A percentile compares a stretch with the other conserved stretches of the same genome.
These are phyloP conservation scores for Pachyuromys duprasi DNA, from an alignment of 2,797 vertebrate genomes.

Conservation along the genomic window DNA sequence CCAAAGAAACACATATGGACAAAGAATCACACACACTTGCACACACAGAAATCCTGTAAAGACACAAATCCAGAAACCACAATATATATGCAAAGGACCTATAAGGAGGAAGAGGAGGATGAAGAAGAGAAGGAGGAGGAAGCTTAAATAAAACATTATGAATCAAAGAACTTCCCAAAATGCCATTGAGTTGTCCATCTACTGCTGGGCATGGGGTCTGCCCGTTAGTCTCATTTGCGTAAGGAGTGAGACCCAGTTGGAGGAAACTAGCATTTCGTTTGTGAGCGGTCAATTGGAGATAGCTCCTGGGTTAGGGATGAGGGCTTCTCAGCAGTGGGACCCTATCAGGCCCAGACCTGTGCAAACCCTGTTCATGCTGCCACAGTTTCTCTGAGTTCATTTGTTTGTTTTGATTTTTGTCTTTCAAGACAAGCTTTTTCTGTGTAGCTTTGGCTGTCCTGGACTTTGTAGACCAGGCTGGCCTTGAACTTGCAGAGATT, in stretches of 20 bases:
- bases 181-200: not conserved
- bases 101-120: not conserved
- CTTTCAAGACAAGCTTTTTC: no score
- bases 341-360: not conserved
- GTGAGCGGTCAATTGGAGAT: not conserved
- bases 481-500: no score
- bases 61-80: not conserved
- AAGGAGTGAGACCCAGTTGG: not conserved
- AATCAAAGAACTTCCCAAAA: not conserved
- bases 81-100: not conserved
- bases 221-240: not conserved
- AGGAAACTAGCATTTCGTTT: not conserved
- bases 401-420: no score
- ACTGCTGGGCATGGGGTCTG: not conserved
- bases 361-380: not conserved
- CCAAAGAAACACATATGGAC: not conserved
- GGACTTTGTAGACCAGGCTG: no score
- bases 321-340: not conserved
- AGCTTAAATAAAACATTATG: not conserved
- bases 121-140: not conserved
- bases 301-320: not conserved
- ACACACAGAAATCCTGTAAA: not conserved
- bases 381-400: not conserved
- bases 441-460: no score
- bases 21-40: not conserved